Percentiles rank a stretch among this genome's conserved stretches.
phyloP scores from a whole-genome alignment of 2,888 invertebrate species.

The Tinea pellionella region DNA sequence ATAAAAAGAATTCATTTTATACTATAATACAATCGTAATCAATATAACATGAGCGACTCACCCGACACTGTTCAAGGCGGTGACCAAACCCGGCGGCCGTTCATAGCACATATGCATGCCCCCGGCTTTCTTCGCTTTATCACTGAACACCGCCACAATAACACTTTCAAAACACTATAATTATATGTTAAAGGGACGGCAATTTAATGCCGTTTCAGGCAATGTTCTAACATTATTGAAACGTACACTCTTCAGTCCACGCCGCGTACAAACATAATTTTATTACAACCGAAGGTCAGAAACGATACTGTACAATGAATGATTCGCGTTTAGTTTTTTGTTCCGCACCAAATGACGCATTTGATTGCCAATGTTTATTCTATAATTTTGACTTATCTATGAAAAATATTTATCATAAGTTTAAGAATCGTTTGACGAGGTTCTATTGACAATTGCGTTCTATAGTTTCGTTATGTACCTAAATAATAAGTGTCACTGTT shows the following conservation, averaged over 20 bases:
- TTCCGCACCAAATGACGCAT: not conserved
- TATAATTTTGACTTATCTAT: not conserved
- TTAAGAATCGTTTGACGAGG: not conserved
- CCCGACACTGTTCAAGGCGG: slow-evolving; percentile 51
- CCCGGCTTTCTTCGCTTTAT: slow-evolving; percentile 25
- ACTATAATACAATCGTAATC: too few relatives aligned
- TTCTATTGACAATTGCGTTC: too few relatives aligned
- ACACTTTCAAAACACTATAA: not conserved
- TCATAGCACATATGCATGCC: slow-evolving; percentile 68
- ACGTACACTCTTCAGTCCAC: slow-evolving; percentile 41
- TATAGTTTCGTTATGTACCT: too few relatives aligned
- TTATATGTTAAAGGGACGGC: not conserved
- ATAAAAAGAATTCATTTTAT: too few relatives aligned
- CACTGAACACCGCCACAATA: slow-evolving; percentile 7
- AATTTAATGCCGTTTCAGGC: not conserved
- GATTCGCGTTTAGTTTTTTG: slow-evolving; percentile 15
- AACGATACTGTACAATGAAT: slow-evolving; percentile 22
- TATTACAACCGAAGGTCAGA: slow-evolving; percentile 22
- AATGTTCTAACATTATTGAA: not conserved
- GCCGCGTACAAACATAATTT: slow-evolving; percentile 50
- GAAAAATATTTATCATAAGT: not conserved
- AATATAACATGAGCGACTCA: too few relatives aligned
- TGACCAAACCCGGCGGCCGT: slow-evolving; percentile 55
- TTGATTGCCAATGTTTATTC: slow-evolving; percentile 1
- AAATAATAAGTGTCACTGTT: too few relatives aligned